Percentiles rank a stretch among this genome's conserved stretches.
Evolutionary conservation across 2,113 vertebrate species (phyloP).

Genomic region (Scalopus aquaticus): DNA sequence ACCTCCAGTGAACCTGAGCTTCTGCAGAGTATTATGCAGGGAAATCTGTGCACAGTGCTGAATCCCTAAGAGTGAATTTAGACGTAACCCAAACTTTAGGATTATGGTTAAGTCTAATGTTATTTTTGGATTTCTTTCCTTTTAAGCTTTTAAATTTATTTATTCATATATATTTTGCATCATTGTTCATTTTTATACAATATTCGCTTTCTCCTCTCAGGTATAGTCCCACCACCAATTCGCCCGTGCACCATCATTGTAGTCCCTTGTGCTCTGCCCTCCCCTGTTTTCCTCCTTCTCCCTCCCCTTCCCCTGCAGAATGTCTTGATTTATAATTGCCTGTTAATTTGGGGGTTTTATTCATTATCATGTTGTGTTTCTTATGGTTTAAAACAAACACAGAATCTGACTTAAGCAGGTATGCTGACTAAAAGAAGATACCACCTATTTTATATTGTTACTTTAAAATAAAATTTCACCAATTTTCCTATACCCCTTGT

Average conservation of each 20-base stretch:
- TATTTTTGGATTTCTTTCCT: constrained; percentile 38
- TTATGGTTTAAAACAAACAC: constrained; percentile 12
- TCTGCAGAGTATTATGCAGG: constrained; percentile 72
- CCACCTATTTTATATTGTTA: not conserved
- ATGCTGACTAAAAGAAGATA: not conserved
- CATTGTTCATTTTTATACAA: no score
- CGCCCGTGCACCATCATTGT: no score
- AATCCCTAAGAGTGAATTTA: constrained; percentile 74
- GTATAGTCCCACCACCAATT: no score
- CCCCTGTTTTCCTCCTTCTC: no score
- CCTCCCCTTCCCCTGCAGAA: no score
- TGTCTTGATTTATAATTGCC: no score
- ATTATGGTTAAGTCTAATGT: constrained; percentile 35
- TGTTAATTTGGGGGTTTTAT: no score
- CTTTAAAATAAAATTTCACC: constrained; percentile 53
- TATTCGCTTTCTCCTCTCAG: no score
- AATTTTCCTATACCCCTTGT: not conserved
- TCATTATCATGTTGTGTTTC: no score
- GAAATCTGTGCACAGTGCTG: constrained; percentile 58
- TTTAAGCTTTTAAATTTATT: not conserved
- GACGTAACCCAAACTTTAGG: constrained; percentile 63
- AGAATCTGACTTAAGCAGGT: constrained; percentile 68
- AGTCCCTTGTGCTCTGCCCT: no score
- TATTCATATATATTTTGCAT: no score
- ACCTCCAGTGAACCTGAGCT: constrained; percentile 78